Evolutionary conservation across 2,888 invertebrate genomes (phyloP).

Genomic region (Nymphalis polychloros): DNA sequence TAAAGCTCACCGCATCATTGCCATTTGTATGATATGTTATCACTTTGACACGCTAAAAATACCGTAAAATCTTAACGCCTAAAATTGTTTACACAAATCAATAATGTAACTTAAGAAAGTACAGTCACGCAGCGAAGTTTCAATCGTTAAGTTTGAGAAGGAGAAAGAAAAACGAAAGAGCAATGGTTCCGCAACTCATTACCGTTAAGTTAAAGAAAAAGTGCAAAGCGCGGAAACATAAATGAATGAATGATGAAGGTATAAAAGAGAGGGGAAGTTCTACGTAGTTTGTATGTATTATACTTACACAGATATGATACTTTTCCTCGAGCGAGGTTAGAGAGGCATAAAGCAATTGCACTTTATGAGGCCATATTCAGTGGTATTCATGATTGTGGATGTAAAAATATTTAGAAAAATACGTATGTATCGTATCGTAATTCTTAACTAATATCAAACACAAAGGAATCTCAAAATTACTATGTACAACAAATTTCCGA

Average conservation of each 20-base stretch:
- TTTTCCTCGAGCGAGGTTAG: constrained; percentile 27
- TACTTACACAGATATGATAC: constrained; percentile 23
- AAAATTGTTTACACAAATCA: constrained; percentile 8
- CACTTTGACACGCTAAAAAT: not conserved
- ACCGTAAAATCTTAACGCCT: not conserved
- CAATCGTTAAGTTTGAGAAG: constrained; percentile 13
- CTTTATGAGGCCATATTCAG: constrained; percentile 24
- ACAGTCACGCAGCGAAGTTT: constrained; percentile 9
- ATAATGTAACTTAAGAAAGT: constrained; percentile 9
- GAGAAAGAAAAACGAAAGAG: constrained; percentile 25
- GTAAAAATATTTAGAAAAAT: not conserved
- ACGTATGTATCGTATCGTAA: not conserved
- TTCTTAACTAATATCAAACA: no score
- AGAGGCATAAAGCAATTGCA: constrained; percentile 28
- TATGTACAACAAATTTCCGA: no score
- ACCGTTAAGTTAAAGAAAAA: constrained; percentile 37
- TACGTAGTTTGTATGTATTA: constrained; percentile 21
- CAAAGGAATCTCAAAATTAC: no score
- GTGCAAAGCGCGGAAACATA: constrained; percentile 34
- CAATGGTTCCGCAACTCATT: constrained; percentile 41
- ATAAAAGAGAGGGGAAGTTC: constrained; percentile 25
- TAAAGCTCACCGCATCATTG: not conserved
- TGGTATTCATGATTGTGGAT: not conserved
- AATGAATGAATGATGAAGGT: constrained; percentile 30
- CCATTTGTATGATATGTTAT: not conserved